A percentile compares a stretch with the other conserved stretches of the same genome.
phyloP scores from a whole-genome alignment of 2,113 vertebrate genomes.

The Gasterosteus aculeatus region DNA sequence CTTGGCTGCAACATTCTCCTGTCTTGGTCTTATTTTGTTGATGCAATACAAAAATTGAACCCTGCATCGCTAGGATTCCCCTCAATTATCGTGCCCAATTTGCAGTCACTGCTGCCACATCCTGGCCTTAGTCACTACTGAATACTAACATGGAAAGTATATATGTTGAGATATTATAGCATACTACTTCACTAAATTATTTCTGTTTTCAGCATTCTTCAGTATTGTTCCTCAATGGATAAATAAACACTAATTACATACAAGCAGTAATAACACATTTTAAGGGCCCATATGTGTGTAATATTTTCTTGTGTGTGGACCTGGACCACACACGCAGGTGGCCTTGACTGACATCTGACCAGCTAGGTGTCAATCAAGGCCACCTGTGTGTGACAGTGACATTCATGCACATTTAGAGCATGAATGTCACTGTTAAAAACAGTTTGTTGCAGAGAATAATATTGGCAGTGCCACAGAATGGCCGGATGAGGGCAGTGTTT shows the following conservation, averaged over 20 bases:
- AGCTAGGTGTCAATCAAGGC: no score
- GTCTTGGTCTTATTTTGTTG: not conserved
- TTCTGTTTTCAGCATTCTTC: not conserved
- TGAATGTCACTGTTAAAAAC: no score
- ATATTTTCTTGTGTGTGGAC: not conserved
- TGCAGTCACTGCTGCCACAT: conserved; percentile 41
- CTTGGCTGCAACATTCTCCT: not conserved
- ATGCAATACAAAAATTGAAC: not conserved
- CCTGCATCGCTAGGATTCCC: conserved; percentile 4
- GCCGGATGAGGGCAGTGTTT: conserved; percentile 68
- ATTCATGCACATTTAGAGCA: no score
- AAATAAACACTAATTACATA: not conserved
- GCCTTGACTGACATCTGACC: not conserved
- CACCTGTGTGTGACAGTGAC: no score
- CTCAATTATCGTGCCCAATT: not conserved
- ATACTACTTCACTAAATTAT: not conserved
- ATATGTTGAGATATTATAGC: not conserved
- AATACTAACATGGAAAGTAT: not conserved
- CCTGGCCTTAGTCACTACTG: conserved; percentile 18
- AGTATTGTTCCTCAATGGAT: not conserved
- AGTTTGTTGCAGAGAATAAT: not conserved
- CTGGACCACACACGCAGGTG: not conserved
- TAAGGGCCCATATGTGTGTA: not conserved
- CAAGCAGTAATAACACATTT: not conserved
- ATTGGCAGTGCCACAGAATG: conserved; percentile 17